Evolutionary conservation across 2,888 invertebrate species (phyloP).

Genomic region (Coelopa pilipes): DNA sequence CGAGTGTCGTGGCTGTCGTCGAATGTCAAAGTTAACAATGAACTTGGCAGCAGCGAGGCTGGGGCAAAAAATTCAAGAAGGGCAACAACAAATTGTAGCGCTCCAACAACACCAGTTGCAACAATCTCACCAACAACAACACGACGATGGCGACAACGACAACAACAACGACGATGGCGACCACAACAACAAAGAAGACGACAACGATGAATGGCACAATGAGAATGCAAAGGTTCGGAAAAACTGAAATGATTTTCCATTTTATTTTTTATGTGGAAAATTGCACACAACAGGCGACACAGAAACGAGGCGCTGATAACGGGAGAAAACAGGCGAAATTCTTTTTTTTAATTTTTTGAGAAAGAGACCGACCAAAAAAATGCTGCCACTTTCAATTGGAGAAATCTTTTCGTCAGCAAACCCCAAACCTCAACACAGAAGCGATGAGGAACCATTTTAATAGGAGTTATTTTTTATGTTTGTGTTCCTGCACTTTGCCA

Average conservation of each 20-base stretch:
- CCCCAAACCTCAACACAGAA: not conserved
- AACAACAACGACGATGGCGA: no score
- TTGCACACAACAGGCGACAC: not conserved
- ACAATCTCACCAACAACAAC: no score
- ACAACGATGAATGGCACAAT: no score
- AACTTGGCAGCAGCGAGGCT: conserved; percentile 14
- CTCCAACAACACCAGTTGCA: no score
- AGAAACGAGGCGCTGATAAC: not conserved
- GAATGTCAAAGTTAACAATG: conserved; percentile 23
- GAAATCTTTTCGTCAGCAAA: not conserved
- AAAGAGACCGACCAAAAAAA: not conserved
- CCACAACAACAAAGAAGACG: no score
- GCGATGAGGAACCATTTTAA: no score
- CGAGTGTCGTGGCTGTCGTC: not conserved
- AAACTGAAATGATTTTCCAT: no score
- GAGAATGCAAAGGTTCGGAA: no score
- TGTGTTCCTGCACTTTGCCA: no score
- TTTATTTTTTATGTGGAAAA: not conserved
- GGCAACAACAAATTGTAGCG: not conserved
- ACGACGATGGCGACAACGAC: no score
- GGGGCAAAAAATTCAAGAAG: not conserved
- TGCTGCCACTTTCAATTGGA: not conserved
- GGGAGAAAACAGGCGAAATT: not conserved
- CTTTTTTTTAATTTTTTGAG: no score
- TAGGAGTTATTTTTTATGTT: no score